Base-by-base conservation (phyloP, 2,888 invertebrate species). In the Sussaba pulchella region DNA sequence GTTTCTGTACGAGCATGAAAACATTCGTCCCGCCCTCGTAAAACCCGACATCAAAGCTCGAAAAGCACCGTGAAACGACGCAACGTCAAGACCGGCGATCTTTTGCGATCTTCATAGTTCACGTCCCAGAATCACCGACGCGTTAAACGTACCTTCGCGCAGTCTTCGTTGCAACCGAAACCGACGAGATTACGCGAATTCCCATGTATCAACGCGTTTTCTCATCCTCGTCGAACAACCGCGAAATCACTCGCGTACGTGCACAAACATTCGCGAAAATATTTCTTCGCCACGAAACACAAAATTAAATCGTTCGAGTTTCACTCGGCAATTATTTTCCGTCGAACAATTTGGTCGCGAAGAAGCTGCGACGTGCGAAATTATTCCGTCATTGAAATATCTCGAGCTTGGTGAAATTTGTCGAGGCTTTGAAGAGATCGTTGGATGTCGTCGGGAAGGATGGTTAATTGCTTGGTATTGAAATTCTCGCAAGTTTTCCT, bases 1-100 rank as follows among this genome's bases (percentile, higher is more conserved):
- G 24, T 52, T 52, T 24, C 52, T 21, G 14, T 2, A 19, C 14
- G 19, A 31, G 36, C 50, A 39, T 50, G 8, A n/a, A 19, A 50
- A 47, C 50, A 36, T 66, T 50, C 66, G 50, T 66, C 66, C 36
- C 17, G 19, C 36, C 50, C 14, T 66, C 66, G 21, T 66, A 66
- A 66, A 66, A n/a, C 21, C 17, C 14, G 36, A 66, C 66, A 45
- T 66, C 66, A 66, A 66, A 66, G 66, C 26, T 36, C 19, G n/a
- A n/a, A n/a, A 12, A 39, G 19, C n/a, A 50, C 31, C 36, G 66
- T n/a, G 2, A 26, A 50, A 47, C 31, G 36, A 66, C 47, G 14
- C 19, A 12, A 36, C 50, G 36, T 66, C n/a, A n/a, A n/a, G 47
- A 19, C 50, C 66, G n/a, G 43, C 47, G 21, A 50, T 47, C 10